phyloP scores from a whole-genome alignment of 2,888 invertebrate species.

The Syritta pipiens region DNA sequence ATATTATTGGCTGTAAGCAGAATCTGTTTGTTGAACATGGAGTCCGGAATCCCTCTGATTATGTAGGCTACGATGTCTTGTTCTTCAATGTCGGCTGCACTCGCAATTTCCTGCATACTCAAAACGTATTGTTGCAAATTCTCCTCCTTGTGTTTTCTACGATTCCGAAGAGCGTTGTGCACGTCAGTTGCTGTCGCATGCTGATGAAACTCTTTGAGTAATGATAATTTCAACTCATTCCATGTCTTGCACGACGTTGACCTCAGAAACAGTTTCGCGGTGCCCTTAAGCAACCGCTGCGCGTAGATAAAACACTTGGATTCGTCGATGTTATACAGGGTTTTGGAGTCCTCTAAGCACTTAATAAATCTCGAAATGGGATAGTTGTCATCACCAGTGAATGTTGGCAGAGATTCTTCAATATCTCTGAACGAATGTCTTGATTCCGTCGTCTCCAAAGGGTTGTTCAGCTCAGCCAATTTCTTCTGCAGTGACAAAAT shows the following conservation, averaged over 20 bases:
- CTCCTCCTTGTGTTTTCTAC: too few species aligned
- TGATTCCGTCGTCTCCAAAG: neutral
- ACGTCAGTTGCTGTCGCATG: too few species aligned
- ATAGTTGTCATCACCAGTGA: neutral
- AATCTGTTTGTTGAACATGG: too few species aligned
- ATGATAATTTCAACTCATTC: neutral
- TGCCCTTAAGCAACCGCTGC: neutral
- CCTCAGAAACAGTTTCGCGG: neutral
- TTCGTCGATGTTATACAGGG: neutral
- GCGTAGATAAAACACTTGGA: neutral
- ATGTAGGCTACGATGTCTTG: too few species aligned
- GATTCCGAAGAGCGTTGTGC: too few species aligned
- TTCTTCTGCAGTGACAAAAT: neutral
- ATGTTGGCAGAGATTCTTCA: too few species aligned
- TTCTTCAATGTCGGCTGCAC: too few species aligned
- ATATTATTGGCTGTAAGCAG: slow-evolving; percentile 7
- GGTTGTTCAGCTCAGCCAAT: neutral
- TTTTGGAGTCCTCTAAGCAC: neutral
- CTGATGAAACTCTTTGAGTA: neutral
- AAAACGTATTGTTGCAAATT: too few species aligned
- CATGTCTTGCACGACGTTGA: neutral
- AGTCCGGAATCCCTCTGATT: too few species aligned
- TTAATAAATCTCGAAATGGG: neutral
- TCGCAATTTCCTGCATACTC: too few species aligned
- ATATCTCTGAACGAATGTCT: neutral